Percentiles rank a stretch among this genome's conserved stretches.
phyloP scores from a whole-genome alignment of 2,888 invertebrate species.

The Pseudococcus jackbeardsleyi region DNA sequence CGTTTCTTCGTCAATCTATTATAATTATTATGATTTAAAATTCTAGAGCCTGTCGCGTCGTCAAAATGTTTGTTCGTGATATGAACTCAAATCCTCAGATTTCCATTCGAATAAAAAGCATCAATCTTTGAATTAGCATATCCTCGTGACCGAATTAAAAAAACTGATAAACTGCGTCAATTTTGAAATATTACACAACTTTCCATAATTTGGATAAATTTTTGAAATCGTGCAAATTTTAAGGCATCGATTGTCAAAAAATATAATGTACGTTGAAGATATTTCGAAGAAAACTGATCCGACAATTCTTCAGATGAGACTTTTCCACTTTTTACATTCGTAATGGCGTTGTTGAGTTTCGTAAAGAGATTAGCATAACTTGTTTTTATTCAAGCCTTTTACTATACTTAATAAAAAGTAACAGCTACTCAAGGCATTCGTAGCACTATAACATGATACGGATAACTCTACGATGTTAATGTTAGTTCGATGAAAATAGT shows the following conservation, averaged over 20 bases:
- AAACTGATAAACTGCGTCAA: neutral
- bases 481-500: neutral
- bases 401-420: slow-evolving; percentile 9
- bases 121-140: neutral
- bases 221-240: neutral
- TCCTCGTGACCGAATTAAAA: neutral
- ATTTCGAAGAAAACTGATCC: neutral
- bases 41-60: too few species aligned
- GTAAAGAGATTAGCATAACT: slow-evolving; percentile 2
- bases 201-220: neutral
- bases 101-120: neutral
- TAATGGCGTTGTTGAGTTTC: slow-evolving; percentile 12
- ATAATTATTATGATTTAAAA: too few species aligned
- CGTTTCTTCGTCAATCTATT: too few species aligned
- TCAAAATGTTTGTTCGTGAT: neutral
- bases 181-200: neutral
- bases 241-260: neutral
- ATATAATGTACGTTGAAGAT: neutral
- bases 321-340: neutral
- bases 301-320: neutral
- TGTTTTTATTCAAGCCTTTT: neutral
- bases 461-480: slow-evolving; percentile 12
- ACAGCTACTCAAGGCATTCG: neutral
- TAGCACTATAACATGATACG: neutral
- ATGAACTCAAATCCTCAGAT: neutral